Conservation (phyloP, 2,888 invertebrate species). For the Conistra vaccinii region DNA sequence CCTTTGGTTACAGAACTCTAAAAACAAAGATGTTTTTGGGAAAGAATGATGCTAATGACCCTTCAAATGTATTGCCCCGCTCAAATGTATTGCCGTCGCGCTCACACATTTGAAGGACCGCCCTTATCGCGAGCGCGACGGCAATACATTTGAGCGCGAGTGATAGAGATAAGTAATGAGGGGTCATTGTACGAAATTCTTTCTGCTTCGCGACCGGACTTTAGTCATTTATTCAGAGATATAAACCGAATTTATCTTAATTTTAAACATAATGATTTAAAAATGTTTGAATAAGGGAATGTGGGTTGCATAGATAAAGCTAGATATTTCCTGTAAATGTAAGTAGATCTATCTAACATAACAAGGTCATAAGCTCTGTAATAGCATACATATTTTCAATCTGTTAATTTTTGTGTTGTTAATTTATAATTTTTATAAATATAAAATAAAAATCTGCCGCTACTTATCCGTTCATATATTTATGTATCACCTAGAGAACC, state of each 20-base stretch:
- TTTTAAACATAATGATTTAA: neutral
- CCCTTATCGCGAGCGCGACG: no score
- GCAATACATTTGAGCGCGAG: no score
- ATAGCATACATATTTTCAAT: no score
- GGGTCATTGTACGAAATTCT: no score
- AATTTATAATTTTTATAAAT: no score
- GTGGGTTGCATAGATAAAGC: neutral
- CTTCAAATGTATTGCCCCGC: no score
- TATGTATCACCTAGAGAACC: neutral
- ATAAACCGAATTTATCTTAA: neutral
- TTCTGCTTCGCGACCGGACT: no score
- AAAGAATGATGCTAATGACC: neutral
- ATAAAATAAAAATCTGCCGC: neutral
- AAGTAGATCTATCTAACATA: neutral
- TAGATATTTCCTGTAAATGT: neutral
- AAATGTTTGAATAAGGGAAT: neutral
- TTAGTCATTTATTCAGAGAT: neutral
- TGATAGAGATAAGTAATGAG: no score
- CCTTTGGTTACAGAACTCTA: neutral
- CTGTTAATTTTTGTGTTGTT: no score
- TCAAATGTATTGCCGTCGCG: no score
- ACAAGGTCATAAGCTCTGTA: neutral
- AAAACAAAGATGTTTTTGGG: neutral
- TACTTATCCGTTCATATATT: neutral
- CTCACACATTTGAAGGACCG: no score